phyloP scores from a whole-genome alignment of 2,888 invertebrate genomes.

The Troides oblongomaculatus region DNA sequence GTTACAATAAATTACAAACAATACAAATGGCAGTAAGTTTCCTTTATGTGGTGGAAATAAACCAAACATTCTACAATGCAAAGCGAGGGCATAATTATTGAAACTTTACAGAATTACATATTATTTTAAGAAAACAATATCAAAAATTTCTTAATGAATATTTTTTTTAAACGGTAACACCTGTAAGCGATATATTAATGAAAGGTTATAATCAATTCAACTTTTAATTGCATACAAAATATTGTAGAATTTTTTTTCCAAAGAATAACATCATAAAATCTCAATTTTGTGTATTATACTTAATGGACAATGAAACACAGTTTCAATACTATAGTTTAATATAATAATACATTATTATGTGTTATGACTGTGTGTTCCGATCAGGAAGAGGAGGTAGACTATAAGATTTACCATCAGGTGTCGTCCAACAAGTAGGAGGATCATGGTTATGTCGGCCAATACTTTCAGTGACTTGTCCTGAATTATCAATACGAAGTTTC shows the following conservation, averaged over 20 bases:
- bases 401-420: conserved; percentile 73
- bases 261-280: conserved; percentile 28
- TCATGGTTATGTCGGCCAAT: conserved; percentile 75
- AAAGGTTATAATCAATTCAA: background rate
- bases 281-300: conserved; percentile 27
- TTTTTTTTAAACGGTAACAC: background rate
- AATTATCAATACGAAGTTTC: conserved; percentile 69
- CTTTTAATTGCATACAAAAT: conserved; percentile 4
- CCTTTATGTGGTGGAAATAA: background rate
- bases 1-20: background rate
- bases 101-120: too few relatives aligned
- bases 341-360: conserved; percentile 36
- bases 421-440: conserved; percentile 76
- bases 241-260: conserved; percentile 1
- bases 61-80: too few relatives aligned
- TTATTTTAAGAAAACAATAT: background rate
- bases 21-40: conserved; percentile 2
- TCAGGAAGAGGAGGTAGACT: conserved; percentile 66
- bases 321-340: conserved; percentile 46
- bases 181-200: background rate
- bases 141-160: background rate
- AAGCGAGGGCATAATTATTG: too few relatives aligned
- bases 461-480: conserved; percentile 69
- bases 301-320: conserved; percentile 34
- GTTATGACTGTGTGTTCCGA: conserved; percentile 43